Evolutionary conservation across 2,888 invertebrate species (phyloP).

Genomic region (Diachrysia chrysitis): DNA sequence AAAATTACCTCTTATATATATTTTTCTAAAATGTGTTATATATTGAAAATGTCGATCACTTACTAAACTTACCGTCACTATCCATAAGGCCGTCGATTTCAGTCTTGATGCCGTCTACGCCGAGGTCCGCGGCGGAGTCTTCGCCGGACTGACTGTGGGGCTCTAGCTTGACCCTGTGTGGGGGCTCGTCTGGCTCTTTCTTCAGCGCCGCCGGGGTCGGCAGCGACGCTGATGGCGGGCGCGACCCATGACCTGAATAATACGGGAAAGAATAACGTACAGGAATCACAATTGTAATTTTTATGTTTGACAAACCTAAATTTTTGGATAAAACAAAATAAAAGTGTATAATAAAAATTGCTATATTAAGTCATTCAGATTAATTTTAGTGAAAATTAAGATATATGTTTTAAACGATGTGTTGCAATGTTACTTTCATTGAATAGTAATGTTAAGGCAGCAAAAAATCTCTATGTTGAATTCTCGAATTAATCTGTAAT

Average conservation of each 20-base stretch:
- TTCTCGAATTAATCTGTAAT: slow-evolving; percentile 44
- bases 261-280: no score
- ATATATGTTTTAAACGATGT: background rate
- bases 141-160: slow-evolving; percentile 82
- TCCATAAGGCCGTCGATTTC: slow-evolving; percentile 89
- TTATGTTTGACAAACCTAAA: no score
- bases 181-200: slow-evolving; percentile 84
- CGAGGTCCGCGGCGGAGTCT: slow-evolving; percentile 79
- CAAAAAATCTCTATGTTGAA: slow-evolving; percentile 30
- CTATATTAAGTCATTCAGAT: no score
- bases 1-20: no score
- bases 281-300: no score
- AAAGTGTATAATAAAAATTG: no score
- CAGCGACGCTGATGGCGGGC: slow-evolving; percentile 86
- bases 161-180: slow-evolving; percentile 85
- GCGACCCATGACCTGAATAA: slow-evolving; percentile 83
- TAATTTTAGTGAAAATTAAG: no score
- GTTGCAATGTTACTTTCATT: slow-evolving; percentile 26
- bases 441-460: slow-evolving; percentile 30
- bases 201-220: slow-evolving; percentile 87
- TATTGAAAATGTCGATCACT: background rate
- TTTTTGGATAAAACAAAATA: no score
- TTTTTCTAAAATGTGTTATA: no score
- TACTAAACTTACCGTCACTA: slow-evolving; percentile 75
- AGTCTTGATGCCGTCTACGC: slow-evolving; percentile 87